Base-by-base conservation (phyloP, 2,797 vertebrate species). In the Sebastes trivittatus region DNA sequence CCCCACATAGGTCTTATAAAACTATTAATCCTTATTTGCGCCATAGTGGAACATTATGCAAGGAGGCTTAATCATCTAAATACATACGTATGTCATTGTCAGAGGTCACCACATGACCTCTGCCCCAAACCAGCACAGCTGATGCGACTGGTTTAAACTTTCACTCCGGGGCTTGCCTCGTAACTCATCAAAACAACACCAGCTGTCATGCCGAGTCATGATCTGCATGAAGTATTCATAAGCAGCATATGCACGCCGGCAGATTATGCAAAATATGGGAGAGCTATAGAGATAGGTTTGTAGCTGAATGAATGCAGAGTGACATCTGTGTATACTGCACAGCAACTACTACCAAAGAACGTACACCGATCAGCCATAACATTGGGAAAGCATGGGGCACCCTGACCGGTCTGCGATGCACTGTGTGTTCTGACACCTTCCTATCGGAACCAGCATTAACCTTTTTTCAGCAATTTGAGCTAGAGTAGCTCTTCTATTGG, bases 181-280 rank as follows among this genome's bases (percentile, higher is more conserved):
- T 60, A 62, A 54, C 72, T 78, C 52, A 79, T 60, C 55, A 76
- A 77, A 87, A 82, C 83, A 80, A 80, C 29, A 61, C 13, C 77
- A 83, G 82, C 85, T 88, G 84, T 82, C 80, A 59, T 36, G 59
- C 42, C 71, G 68, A 84, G 84, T 87, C 81, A 75, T 68, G 80
- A 84, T 67, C 70, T 82, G 52, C 49, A 76, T 58, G 66, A 61
- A 76, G 46, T 38, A 73, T 75, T 84, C 61, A 82, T 34, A 55
- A 73, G 82, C 76, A 46, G 75, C 73, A 69, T 54, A 72, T 63
- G 72, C 68, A 30, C 23, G 16, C 22, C 4, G 5, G 20, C 4
- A 62, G 52, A 80, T 81, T 32, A 83, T 75, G 55, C 72, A n/a
- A 77, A 66, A 42, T n/a, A 20, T 23, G 20, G 32, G 32, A 6